These are phyloP conservation scores for Zeuzera pyrina DNA, from an alignment of 2,888 invertebrate species.

Conservation along the genomic window DNA sequence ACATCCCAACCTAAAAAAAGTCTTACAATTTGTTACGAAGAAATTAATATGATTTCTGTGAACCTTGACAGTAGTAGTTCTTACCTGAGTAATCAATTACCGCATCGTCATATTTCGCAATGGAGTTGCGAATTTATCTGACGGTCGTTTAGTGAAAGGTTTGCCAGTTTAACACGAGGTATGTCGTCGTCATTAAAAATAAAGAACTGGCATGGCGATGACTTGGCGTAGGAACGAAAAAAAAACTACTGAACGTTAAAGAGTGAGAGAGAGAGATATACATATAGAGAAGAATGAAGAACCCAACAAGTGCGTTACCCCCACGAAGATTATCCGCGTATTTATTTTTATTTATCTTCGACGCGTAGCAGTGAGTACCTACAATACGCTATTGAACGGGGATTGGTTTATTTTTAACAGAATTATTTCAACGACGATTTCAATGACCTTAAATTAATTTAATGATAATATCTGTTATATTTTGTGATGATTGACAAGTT, in stretches of 20 bases:
- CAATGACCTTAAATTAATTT: no score
- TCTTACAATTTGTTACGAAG: no score
- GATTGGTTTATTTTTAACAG: no score
- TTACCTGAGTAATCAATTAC: conserved; percentile 8
- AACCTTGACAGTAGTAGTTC: conserved; percentile 16
- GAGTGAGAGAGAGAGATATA: conserved; percentile 50
- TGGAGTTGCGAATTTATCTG: conserved; percentile 16
- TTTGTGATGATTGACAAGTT: no score
- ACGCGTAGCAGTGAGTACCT: conserved; percentile 3
- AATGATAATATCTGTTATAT: no score
- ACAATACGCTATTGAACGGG: no score
- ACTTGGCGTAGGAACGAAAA: conserved; percentile 51
- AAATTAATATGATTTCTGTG: no score
- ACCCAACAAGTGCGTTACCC: conserved; percentile 69
- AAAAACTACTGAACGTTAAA: conserved; percentile 34
- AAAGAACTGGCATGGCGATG: conserved; percentile 57
- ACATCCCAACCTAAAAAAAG: no score
- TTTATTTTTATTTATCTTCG: conserved; percentile 53
- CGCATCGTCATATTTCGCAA: conserved; percentile 4
- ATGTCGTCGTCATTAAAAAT: conserved; percentile 48
- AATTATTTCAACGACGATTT: no score
- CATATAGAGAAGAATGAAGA: no score
- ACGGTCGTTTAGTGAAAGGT: conserved; percentile 46
- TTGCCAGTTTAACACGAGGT: conserved; percentile 40
- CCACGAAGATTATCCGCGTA: conserved; percentile 58